A percentile compares a stretch with the other conserved stretches of the same genome.
phyloP scores from a whole-genome alignment of 53 echinoderm and acorn worm species.

The Apostichopus leukothele region DNA sequence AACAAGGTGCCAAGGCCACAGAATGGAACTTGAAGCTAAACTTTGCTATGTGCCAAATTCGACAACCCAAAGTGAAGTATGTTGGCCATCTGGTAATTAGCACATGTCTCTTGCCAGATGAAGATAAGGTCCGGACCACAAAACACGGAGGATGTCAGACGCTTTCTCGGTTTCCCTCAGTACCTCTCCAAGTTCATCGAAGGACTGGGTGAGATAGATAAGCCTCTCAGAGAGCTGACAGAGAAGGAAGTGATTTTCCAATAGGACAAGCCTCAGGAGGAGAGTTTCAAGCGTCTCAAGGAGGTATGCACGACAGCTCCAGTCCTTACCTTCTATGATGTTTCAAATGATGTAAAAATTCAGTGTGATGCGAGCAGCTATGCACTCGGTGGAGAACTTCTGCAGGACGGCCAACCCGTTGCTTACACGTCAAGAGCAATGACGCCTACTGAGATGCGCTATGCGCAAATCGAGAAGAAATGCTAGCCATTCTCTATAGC shows the following conservation, averaged over 20 bases:
- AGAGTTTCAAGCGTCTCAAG: constrained; percentile 34
- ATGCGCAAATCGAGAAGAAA: constrained; percentile 67
- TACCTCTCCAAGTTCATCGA: constrained; percentile 59
- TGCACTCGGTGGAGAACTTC: constrained; percentile 55
- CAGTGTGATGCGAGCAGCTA: constrained; percentile 73
- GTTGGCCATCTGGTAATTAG: constrained; percentile 52
- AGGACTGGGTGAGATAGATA: constrained; percentile 42
- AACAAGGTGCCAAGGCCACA: constrained; percentile 39
- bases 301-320: constrained; percentile 50
- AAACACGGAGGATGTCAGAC: constrained; percentile 46
- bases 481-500: constrained; percentile 61
- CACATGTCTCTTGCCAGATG: constrained; percentile 47
- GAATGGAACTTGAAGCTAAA: constrained; percentile 59
- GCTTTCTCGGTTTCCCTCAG: constrained; percentile 55
- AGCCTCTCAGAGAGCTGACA: constrained; percentile 48
- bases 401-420: constrained; percentile 57
- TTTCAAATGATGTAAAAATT: constrained; percentile 40
- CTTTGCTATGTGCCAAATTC: constrained; percentile 53
- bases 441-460: constrained; percentile 49
- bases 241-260: constrained; percentile 48
- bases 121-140: constrained; percentile 49
- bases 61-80: constrained; percentile 49
- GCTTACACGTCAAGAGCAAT: constrained; percentile 68
- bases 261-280: constrained; percentile 52
- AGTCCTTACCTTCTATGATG: constrained; percentile 51